Base-by-base conservation (phyloP, 2,797 vertebrate species). In the Betta splendens region DNA sequence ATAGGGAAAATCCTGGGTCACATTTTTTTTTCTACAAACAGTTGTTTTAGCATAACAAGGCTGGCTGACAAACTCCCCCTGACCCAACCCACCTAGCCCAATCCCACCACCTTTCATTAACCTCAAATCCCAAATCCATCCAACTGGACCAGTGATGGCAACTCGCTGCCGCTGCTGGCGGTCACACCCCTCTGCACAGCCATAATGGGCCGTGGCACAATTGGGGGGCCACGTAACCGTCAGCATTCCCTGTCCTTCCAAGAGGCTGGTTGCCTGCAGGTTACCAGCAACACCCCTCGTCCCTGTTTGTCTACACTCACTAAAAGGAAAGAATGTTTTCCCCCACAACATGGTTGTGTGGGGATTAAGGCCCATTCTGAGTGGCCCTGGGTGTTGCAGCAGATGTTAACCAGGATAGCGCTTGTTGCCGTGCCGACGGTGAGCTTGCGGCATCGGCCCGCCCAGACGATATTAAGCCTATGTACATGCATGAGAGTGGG, bases 361-460 rank as follows among this genome's bases (percentile, higher is more conserved):
- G 79, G 89, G 91, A 92, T 92, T 91, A 89, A 89, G 80, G 65
- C 77, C 88, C 81, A 83, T 86, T 89, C 83, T 81, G 78, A 75
- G 81, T 74, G 80, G 85, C 85, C 87, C 84, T 51, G 74, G 89
- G 87, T 90, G 75, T 79, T 72, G 72, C 75, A 80, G 85, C 89
- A 91, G 89, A 91, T 91, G 88, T 89, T 88, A 82, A 83, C 79
- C 80, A 76, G 83, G 90, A 91, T 92, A 89, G 88, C 5, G 59
- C 75, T 77, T 13, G 89, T 87, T 90, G 87, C 87, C 78, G 80
- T 85, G 88, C 84, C 87, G 84, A 89, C 88, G 56, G 84, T 62
- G 78, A 77, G 78, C 72, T 67, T 63, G 66, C 59, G 64, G 83
- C 87, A 85, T 80, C 36, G 80, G 66, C 69, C 80, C 64, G 64